Conservation (phyloP, 2,797 vertebrate species). For the Malacoctenus gilli region DNA sequence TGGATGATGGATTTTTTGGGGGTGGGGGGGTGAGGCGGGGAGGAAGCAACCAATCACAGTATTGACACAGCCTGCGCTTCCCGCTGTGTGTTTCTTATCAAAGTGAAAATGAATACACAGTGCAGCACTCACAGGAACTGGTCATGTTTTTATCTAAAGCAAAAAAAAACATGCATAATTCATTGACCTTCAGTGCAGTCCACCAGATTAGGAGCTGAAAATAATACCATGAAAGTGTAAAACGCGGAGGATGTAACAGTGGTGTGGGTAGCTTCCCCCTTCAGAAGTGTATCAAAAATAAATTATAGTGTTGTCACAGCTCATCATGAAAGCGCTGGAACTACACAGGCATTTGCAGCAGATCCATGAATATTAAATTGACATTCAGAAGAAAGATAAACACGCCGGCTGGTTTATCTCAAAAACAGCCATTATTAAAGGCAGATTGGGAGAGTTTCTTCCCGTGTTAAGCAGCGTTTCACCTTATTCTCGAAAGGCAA, state of each 20-base stretch:
- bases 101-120: conserved; percentile 29
- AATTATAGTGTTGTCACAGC: conserved; percentile 43
- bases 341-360: conserved; percentile 17
- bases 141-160: conserved; percentile 23
- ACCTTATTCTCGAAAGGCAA: conserved; percentile 33
- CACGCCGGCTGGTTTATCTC: conserved; percentile 46
- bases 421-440: conserved; percentile 58
- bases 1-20: conserved; percentile 21
- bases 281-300: conserved; percentile 33
- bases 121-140: conserved; percentile 14
- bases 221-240: conserved; percentile 31
- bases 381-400: conserved; percentile 41
- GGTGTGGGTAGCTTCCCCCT: not conserved
- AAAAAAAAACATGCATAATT: conserved; percentile 52
- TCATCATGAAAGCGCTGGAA: conserved; percentile 42
- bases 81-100: conserved; percentile 21
- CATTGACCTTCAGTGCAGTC: conserved; percentile 36
- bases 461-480: conserved; percentile 44
- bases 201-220: conserved; percentile 30
- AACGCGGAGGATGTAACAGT: conserved; percentile 8
- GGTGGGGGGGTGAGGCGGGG: no score
- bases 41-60: conserved; percentile 33
- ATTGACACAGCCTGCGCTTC: conserved; percentile 18
- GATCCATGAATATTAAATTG: conserved; percentile 61
- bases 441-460: conserved; percentile 33